A percentile compares a stretch with the other conserved stretches of the same genome.
These are phyloP conservation scores for Mycalesis mineus DNA, from an alignment of 2,888 invertebrate genomes.

Conservation along the genomic window DNA sequence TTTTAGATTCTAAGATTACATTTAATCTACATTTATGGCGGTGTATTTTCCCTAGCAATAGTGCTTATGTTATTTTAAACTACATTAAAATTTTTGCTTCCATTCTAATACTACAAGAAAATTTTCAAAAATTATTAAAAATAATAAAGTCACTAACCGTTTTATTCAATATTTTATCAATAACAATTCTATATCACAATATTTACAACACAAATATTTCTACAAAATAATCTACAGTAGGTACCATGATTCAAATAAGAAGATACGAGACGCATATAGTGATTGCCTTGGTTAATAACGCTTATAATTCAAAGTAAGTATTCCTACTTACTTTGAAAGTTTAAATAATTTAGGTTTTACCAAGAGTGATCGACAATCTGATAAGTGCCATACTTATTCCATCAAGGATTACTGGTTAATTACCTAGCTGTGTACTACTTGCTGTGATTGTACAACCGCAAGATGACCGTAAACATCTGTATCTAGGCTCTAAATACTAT, in stretches of 20 bases:
- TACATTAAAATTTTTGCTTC: neutral
- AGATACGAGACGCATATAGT: no score
- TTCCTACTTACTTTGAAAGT: no score
- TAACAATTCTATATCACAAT: constrained; percentile 12
- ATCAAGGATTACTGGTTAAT: no score
- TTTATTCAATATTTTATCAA: neutral
- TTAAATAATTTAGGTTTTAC: no score
- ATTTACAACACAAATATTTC: neutral
- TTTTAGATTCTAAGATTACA: neutral
- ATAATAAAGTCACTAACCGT: constrained; percentile 25
- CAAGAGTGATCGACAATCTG: no score
- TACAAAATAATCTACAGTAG: neutral
- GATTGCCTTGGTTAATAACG: no score
- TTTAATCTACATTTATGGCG: constrained; percentile 9
- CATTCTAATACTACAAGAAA: neutral
- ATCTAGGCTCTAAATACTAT: no score
- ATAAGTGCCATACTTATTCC: no score
- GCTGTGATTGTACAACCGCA: no score
- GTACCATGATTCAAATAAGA: neutral
- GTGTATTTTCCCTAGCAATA: constrained; percentile 18
- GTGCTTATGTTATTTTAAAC: constrained; percentile 7
- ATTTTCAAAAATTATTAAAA: neutral
- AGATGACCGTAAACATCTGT: no score
- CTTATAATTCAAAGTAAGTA: no score
- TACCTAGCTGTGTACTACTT: no score